Base-by-base conservation (phyloP, 2,888 invertebrate genomes). In the Shargacucullia verbasci region DNA sequence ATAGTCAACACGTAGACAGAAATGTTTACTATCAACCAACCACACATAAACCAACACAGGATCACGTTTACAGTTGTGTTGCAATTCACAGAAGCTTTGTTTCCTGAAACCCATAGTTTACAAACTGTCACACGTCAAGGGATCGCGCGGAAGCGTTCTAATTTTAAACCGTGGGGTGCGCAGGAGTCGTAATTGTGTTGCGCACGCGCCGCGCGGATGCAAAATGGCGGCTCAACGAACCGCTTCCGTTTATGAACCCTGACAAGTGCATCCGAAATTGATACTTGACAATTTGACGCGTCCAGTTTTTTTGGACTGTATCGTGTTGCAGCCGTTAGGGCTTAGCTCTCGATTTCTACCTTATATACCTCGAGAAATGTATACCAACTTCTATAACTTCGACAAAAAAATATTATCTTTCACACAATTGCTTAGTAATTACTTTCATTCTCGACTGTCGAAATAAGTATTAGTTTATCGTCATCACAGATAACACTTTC, bases 201-300 rank as follows among this genome's bases (percentile, higher is more conserved):
- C 84, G 84, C 84, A 85, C 86, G 85, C 81, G 84, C 64, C 70
- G 78, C 74, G 77, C 83, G 83, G 84, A 85, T 84, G 81, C 83
- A 83, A 87, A 82, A 85, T 83, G 87, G 84, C 84, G 75, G 76
- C 83, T 72, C 81, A 88, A 87, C 86, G 81, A 84, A 82, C 81
- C 81, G 75, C 87, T 86, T 89, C 90, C 90, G 86, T 75, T 72
- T 60, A 47, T 60, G 84, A 85, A 83, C 69, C 47, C 87, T 73
- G 80, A 84, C 87, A 86, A 89, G 87, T 90, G 90, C 88, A 81
- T 79, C 74, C 78, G 83, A 84, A 76, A 83, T 68, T 76, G 83
- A 84, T 80, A 80, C 77, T 61, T 49, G 59, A 66, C 62, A 44
- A 68, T 56, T 50, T 43, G 25, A 38, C 38, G 0, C 14, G 27